phyloP scores from a whole-genome alignment of 2,888 invertebrate species.

The Pediacus dermestoides region DNA sequence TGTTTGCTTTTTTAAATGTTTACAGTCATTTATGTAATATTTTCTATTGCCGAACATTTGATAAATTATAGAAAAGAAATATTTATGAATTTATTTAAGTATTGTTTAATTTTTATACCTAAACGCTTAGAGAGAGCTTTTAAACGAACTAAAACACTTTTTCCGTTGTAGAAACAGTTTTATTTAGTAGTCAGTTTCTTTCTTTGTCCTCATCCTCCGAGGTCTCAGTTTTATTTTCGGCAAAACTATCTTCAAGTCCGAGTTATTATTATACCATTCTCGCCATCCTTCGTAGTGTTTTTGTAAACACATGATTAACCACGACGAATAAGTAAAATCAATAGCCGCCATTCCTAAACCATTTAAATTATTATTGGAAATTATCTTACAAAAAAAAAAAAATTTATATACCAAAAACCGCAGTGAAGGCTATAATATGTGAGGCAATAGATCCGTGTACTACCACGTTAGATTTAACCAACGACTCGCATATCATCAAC shows the following conservation, averaged over 20 bases:
- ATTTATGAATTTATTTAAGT: too few relatives aligned
- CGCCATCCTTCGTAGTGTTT: conserved; percentile 46
- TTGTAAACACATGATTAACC: conserved; percentile 46
- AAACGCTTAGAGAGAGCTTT: too few relatives aligned
- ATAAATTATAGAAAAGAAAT: too few relatives aligned
- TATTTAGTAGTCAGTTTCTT: too few relatives aligned
- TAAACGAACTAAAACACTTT: too few relatives aligned
- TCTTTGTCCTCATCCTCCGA: too few relatives aligned
- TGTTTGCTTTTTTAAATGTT: too few relatives aligned
- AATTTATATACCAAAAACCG: conserved; percentile 42
- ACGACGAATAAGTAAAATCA: conserved; percentile 50
- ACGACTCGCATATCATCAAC: conserved; percentile 46
- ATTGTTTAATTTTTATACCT: too few relatives aligned
- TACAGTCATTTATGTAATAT: too few relatives aligned
- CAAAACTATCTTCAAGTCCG: conserved; percentile 42
- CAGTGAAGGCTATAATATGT: conserved; percentile 44
- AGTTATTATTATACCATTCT: conserved; percentile 45
- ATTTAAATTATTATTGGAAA: not conserved
- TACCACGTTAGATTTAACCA: conserved; percentile 38
- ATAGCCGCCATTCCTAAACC: conserved; percentile 40
- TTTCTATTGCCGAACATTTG: too few relatives aligned
- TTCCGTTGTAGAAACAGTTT: too few relatives aligned
- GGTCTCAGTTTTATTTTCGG: conserved; percentile 38
- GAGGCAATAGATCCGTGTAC: conserved; percentile 35
- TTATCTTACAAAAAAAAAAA: conserved; percentile 3